These are phyloP conservation scores for Penaeus japonicus DNA, from an alignment of 1,140 invertebrate species.

Conservation along the genomic window DNA sequence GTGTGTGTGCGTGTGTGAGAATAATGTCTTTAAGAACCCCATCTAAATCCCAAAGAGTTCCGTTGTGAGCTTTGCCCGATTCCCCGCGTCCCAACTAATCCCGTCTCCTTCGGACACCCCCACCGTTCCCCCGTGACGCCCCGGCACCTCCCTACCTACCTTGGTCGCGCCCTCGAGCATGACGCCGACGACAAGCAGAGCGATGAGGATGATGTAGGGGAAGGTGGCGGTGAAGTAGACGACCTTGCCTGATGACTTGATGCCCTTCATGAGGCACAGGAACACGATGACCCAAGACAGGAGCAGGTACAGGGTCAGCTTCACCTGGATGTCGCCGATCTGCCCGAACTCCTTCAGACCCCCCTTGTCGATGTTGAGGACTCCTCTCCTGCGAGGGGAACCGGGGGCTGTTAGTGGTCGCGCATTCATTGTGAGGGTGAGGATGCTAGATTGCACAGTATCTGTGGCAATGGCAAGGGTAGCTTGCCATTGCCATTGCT, in stretches of 20 bases:
- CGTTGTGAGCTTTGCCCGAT: neutral
- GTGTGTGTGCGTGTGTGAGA: too few relatives aligned
- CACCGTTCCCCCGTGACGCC: neutral
- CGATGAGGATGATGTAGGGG: slow-evolving; percentile 66
- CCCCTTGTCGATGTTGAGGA: slow-evolving; percentile 57
- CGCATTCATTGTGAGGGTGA: too few relatives aligned
- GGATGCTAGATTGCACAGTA: too few relatives aligned
- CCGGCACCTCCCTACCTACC: slow-evolving; percentile 59
- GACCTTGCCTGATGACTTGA: slow-evolving; percentile 79
- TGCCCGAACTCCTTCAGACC: slow-evolving; percentile 60
- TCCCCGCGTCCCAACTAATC: neutral
- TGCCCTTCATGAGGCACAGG: slow-evolving; percentile 72
- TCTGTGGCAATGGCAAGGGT: too few relatives aligned
- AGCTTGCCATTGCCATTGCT: too few relatives aligned
- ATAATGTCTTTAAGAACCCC: too few relatives aligned
- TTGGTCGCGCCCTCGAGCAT: slow-evolving; percentile 66
- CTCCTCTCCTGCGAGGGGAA: slow-evolving; percentile 59
- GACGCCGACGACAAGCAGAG: slow-evolving; percentile 64
- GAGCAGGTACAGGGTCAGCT: slow-evolving; percentile 69
- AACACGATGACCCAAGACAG: slow-evolving; percentile 71
- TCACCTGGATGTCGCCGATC: slow-evolving; percentile 69
- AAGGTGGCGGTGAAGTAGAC: slow-evolving; percentile 68
- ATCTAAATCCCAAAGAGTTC: neutral
- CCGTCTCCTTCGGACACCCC: neutral
- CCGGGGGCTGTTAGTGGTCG: neutral